Evolutionary conservation across 64 coral and sea anemone species (phyloP), one percentile per base, ranked within the genome.

Genomic region (Pachyseris speciosa): DNA sequence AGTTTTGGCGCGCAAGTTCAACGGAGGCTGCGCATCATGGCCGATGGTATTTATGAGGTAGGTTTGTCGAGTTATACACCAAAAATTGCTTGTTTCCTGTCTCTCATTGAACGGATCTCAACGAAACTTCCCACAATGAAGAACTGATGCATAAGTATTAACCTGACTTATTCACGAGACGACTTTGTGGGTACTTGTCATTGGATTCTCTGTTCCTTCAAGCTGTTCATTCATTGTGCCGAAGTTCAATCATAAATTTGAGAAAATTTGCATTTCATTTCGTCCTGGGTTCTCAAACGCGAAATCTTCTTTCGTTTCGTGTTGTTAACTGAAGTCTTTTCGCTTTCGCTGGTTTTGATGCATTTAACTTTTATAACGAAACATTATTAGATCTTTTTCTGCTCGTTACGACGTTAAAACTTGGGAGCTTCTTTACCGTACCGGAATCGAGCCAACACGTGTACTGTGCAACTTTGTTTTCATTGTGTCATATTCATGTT

Each of bases 1-100:
- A 84, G n/a, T 93, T 93, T 93, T 96, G 90, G 94, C 94, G 94
- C 94, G 94, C 94, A 96, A 85, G 94, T 80, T 93, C 70, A 88
- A 75, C 88, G 94, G 94, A 87, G 88, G 77, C 42, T 78, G 59
- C 83, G 92, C 86, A 96, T 89, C 94, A 96, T 96, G 94, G 94
- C 94, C 86, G 94, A 96, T 96, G 86, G 86, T 53, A 72, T 93
- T 64, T 96, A 96, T 58, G 91, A 96, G 91, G 94, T 96, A 47
- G 90, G 94, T 64, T 15, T 20, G 2, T 43, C 37, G 22, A 81
- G 8, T 53, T 19, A 70, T 33, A 11, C 39, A 24, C 22, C 34
- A 26, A 58, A 70, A 32, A 20, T 34, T 36, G 19, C 22, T 68
- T 26, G 61, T 58, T 72, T 49, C 63, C 32, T 19, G 49, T 58